A percentile compares a stretch with the other conserved stretches of the same genome.
These are phyloP conservation scores for Gallinago media DNA, from an alignment of 2,113 vertebrate genomes.

Conservation along the genomic window DNA sequence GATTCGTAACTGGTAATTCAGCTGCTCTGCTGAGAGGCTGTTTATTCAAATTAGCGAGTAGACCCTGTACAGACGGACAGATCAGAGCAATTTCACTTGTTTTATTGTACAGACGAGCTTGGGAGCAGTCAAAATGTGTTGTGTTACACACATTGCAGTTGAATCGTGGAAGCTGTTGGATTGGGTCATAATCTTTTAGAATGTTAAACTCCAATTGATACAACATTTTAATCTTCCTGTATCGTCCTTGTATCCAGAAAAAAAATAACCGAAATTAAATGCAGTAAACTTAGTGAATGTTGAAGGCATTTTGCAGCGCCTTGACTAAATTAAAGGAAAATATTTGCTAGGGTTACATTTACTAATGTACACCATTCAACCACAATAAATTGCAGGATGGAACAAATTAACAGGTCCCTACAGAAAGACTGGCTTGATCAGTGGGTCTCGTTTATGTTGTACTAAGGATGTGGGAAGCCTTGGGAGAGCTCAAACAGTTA, in stretches of 20 bases:
- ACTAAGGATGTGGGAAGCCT: neutral
- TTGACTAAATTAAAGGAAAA: neutral
- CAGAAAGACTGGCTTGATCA: neutral
- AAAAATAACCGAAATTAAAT: neutral
- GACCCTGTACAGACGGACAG: neutral
- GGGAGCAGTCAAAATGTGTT: neutral
- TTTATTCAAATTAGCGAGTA: neutral
- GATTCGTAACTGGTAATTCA: neutral
- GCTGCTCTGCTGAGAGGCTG: neutral
- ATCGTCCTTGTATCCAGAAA: neutral
- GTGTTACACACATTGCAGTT: neutral
- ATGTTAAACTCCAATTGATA: neutral
- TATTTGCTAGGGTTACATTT: neutral
- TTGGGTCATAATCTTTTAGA: neutral
- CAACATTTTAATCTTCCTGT: neutral
- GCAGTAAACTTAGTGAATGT: neutral
- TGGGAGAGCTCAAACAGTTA: neutral
- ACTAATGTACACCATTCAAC: neutral
- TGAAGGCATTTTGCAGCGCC: neutral
- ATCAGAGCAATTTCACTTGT: neutral
- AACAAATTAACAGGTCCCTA: neutral
- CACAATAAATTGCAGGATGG: neutral
- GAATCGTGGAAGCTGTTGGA: neutral
- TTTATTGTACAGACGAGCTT: neutral
- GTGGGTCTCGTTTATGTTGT: neutral